Evolutionary conservation across 2,113 vertebrate genomes (phyloP).

Genomic region (Anoplopoma fimbria): DNA sequence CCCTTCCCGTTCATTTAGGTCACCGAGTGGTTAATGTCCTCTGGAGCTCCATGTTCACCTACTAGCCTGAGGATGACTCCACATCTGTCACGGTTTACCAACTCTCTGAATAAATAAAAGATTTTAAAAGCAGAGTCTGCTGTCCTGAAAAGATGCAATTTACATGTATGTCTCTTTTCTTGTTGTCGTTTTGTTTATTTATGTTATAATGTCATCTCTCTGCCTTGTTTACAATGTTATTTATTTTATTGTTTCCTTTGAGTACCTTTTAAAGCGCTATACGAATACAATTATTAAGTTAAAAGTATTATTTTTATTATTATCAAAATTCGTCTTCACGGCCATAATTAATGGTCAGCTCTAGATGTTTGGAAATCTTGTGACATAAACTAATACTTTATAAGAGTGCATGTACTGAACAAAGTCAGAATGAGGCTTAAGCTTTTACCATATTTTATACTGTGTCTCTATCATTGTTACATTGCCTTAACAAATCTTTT

Average conservation of each 20-base stretch:
- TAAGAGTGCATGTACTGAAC: background rate
- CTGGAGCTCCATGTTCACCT: slow-evolving; percentile 7
- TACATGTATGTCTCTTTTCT: too few relatives aligned
- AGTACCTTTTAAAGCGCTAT: too few relatives aligned
- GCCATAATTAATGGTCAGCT: background rate
- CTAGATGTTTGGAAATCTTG: background rate
- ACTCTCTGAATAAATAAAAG: slow-evolving; percentile 60
- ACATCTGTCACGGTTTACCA: slow-evolving; percentile 37
- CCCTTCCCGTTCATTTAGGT: background rate
- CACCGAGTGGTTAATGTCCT: background rate
- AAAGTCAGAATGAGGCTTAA: background rate
- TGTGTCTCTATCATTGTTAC: background rate
- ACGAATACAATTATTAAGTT: too few relatives aligned
- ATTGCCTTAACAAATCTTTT: slow-evolving; percentile 49
- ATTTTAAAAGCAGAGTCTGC: slow-evolving; percentile 32
- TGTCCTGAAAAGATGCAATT: background rate
- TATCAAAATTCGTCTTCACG: background rate
- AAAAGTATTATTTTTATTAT: too few relatives aligned
- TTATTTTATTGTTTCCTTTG: too few relatives aligned
- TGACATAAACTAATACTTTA: background rate
- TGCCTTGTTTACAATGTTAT: too few relatives aligned
- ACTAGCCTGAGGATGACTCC: slow-evolving; percentile 55
- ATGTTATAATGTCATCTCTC: too few relatives aligned
- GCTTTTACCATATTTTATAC: background rate
- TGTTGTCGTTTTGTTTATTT: too few relatives aligned